phyloP scores from a whole-genome alignment of 2,797 vertebrate genomes.

The Morelia viridis region DNA sequence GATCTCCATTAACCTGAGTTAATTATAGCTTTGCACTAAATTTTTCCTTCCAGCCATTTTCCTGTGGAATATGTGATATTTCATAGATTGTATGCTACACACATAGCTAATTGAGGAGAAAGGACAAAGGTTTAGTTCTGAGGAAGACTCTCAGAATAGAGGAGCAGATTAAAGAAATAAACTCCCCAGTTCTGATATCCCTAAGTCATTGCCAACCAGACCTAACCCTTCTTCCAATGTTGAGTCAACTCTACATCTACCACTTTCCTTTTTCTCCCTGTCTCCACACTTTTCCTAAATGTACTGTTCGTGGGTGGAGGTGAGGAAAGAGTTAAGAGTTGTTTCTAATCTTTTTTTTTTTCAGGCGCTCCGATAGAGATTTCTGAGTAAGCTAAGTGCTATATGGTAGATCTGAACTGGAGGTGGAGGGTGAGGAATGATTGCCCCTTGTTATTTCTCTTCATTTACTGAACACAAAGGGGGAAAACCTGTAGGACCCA shows the following conservation, averaged over 20 bases:
- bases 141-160: conserved; percentile 4
- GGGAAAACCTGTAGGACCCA: neutral
- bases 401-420: neutral
- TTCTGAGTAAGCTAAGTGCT: neutral
- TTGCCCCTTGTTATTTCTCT: no score
- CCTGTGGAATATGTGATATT: conserved; percentile 39
- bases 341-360: neutral
- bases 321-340: neutral
- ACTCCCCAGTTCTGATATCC: neutral
- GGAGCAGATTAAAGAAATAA: neutral
- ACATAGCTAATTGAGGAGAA: neutral
- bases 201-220: neutral
- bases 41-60: conserved; percentile 52
- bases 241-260: neutral
- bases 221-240: neutral
- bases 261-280: neutral
- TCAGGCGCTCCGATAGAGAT: neutral
- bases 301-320: neutral
- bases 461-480: neutral
- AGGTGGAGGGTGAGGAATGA: neutral
- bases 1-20: conserved; percentile 67
- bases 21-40: conserved; percentile 60
- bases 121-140: neutral
- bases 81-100: conserved; percentile 32
- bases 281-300: neutral